Conservation (phyloP, 2,797 vertebrate species). For the Sylvia borin region DNA sequence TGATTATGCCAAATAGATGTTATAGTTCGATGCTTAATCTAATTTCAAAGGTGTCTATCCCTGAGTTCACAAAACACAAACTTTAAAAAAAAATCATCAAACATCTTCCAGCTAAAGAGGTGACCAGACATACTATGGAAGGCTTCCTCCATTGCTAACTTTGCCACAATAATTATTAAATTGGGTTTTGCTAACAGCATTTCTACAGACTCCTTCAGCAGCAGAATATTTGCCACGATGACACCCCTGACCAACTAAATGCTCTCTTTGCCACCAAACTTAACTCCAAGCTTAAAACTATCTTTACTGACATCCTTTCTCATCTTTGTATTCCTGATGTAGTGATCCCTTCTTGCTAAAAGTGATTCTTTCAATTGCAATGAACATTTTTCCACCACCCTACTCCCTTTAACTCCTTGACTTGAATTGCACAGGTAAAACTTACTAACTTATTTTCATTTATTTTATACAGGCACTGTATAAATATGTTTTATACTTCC, state of each 20-base stretch:
- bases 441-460: background rate
- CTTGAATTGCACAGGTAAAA: background rate
- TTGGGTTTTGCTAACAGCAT: background rate
- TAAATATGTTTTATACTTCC: no score
- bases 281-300: background rate
- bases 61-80: background rate
- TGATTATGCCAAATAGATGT: background rate
- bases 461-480: background rate
- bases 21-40: background rate
- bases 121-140: background rate
- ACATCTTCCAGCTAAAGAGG: background rate
- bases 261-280: background rate
- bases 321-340: background rate
- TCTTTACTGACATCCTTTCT: background rate
- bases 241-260: background rate
- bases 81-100: background rate
- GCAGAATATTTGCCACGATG: rapidly evolving
- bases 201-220: background rate
- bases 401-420: background rate
- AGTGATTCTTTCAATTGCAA: background rate
- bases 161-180: background rate
- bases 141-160: background rate
- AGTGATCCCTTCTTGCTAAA: background rate
- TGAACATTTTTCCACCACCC: background rate
- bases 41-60: background rate